Evolutionary conservation across 2,888 invertebrate genomes (phyloP).

Genomic region (Heliconius aoede): DNA sequence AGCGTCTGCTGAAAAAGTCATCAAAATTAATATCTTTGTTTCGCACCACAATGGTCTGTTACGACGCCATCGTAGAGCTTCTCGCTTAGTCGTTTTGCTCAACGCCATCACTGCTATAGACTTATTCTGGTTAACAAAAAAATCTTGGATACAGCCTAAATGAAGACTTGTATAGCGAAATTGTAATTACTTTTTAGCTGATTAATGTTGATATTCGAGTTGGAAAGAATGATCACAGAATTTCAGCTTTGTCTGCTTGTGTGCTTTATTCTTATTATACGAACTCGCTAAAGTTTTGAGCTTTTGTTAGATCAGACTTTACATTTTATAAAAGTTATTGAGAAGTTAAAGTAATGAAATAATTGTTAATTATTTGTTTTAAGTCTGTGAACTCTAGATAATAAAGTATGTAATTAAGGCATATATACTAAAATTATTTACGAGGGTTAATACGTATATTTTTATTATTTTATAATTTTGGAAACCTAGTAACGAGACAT

Average conservation of each 20-base stretch:
- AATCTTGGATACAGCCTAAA: conserved; percentile 16
- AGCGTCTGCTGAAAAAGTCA: conserved; percentile 48
- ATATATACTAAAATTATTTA: background rate
- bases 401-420: background rate
- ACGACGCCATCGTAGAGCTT: conserved; percentile 38
- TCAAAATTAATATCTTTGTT: conserved; percentile 53
- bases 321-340: background rate
- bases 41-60: conserved; percentile 47
- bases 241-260: background rate
- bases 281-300: background rate
- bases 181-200: conserved; percentile 31
- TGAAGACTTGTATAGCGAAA: conserved; percentile 27
- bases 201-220: conserved; percentile 25
- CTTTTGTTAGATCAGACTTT: background rate
- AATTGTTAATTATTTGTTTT: background rate
- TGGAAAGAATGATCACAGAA: conserved; percentile 18
- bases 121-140: background rate
- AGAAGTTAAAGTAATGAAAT: background rate
- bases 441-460: too few species aligned
- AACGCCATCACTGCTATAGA: conserved; percentile 27
- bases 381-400: background rate
- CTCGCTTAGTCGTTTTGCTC: conserved; percentile 26
- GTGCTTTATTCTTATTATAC: background rate
- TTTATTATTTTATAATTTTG: too few species aligned
- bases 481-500: too few species aligned